Percentiles rank a stretch among this genome's conserved stretches.
Evolutionary conservation across 2,113 vertebrate species (phyloP).

Genomic region (Sisor rabdophorus): DNA sequence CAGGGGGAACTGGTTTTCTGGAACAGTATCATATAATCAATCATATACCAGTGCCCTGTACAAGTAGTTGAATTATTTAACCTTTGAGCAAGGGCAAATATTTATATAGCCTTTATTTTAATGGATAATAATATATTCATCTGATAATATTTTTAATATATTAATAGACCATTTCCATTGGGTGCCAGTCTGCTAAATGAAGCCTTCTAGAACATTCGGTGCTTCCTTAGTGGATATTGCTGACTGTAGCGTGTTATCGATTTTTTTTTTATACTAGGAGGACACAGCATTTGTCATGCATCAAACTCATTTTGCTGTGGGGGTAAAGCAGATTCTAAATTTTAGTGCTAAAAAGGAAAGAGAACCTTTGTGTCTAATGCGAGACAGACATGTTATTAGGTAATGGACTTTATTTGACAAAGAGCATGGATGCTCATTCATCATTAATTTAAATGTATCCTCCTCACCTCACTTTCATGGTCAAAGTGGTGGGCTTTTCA

Average conservation of each 20-base stretch:
- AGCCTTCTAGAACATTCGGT: neutral
- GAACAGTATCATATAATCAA: conserved; percentile 39
- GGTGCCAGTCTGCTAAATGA: too few relatives aligned
- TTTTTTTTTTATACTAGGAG: conserved; percentile 39
- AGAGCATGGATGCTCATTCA: conserved; percentile 25
- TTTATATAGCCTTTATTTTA: neutral
- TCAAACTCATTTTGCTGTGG: neutral
- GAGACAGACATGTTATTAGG: conserved; percentile 44
- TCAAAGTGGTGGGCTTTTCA: conserved; percentile 24
- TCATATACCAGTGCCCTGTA: conserved; percentile 23
- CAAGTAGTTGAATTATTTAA: conserved; percentile 5
- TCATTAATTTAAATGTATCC: conserved; percentile 29
- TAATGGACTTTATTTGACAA: conserved; percentile 48
- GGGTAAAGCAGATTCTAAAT: conserved; percentile 19
- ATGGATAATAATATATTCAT: too few relatives aligned
- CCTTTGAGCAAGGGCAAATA: neutral
- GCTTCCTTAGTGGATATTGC: conserved; percentile 1
- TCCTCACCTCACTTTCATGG: conserved; percentile 6
- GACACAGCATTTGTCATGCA: conserved; percentile 23
- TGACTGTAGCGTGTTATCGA: neutral
- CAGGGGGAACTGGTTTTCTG: conserved; percentile 33
- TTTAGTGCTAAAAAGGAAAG: conserved; percentile 19
- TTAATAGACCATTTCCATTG: too few relatives aligned
- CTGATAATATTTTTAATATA: too few relatives aligned
- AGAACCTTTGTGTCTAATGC: neutral